phyloP scores from a whole-genome alignment of 35 echinoderm and acorn worm species.

The Ophiothrix spiculata region DNA sequence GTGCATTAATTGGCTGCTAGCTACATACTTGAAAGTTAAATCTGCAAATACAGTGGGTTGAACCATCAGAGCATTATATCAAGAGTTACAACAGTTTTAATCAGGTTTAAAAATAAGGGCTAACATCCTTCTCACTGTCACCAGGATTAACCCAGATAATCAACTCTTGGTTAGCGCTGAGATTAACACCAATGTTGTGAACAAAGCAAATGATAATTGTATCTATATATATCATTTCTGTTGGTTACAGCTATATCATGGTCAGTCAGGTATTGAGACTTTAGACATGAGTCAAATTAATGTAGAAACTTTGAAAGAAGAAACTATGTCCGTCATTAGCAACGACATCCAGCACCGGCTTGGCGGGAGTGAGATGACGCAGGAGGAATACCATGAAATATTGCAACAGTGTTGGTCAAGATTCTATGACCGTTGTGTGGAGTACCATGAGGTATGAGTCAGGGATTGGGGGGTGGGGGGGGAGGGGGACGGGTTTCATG shows the following conservation, averaged over 20 bases:
- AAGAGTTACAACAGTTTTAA: no score
- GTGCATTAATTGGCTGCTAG: no score
- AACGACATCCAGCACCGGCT: conserved; percentile 78
- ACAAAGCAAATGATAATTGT: no score
- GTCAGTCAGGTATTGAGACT: not conserved
- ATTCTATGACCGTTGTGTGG: conserved; percentile 78
- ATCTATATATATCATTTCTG: no score
- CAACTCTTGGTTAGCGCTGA: no score
- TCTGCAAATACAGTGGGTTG: no score
- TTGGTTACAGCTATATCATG: not conserved
- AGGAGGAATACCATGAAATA: conserved; percentile 80
- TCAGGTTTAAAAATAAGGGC: no score
- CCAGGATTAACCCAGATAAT: no score
- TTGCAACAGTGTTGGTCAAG: conserved; percentile 73
- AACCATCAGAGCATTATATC: no score
- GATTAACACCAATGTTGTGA: no score
- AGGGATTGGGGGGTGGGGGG: not conserved
- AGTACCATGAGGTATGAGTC: conserved; percentile 88
- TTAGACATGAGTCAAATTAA: conserved; percentile 18
- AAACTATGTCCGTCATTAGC: conserved; percentile 70
- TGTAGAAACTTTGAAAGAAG: conserved; percentile 37
- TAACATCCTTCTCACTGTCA: no score
- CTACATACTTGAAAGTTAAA: no score
- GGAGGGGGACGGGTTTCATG: not conserved
- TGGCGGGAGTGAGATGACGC: conserved; percentile 66